Base-by-base conservation (phyloP, 2,888 invertebrate genomes). In the Neria commutata region DNA sequence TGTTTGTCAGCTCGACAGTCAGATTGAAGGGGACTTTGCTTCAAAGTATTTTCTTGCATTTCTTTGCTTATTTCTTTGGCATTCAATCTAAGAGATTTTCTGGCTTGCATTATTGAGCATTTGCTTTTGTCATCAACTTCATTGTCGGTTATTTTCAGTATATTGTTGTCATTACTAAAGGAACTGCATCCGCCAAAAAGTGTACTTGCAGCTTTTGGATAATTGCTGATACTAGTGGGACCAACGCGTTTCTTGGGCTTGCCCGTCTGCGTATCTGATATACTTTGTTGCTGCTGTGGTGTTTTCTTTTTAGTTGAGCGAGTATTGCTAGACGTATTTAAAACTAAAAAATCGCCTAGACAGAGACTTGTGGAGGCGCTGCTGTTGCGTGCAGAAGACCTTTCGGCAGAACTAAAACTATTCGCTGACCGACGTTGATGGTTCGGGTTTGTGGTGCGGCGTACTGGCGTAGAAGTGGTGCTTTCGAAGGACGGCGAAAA, bases 131-230 rank as follows among this genome's bases (percentile, higher is more conserved):
- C 79, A 2, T 73, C 65, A 6, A 77, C 61, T 58, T 80, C 81
- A 8, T 67, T 75, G 34, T 75, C 74, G 3, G 75, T 71, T 21
- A 79, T 63, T 37, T 75, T 69, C 10, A 75, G 62, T 4, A 82
- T 67, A 61, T 82, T 82, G 47, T 81, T 81, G n/a, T 81, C 82
- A 42, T 73, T 74, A 58, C 80, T 76, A 60, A 79, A 79, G n/a
- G 77, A 74, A 26, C 72, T 73, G 53, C 48, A 61, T 6, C 60
- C 56, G 23, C 47, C 49, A 59, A 66, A 67, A 5, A 68, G 62
- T 11, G 62, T 47, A 46, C 46, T 55, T 11, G 33, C 14, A n/a
- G 49, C 56, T 2, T 67, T 62, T 0, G 66, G 50, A 47, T 67
- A 69, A 45, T 71, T 74, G 48, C 72, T 75, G 5, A 80, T 69